Conservation (phyloP, 2,797 vertebrate species). For the Notolepis coatsorum region DNA sequence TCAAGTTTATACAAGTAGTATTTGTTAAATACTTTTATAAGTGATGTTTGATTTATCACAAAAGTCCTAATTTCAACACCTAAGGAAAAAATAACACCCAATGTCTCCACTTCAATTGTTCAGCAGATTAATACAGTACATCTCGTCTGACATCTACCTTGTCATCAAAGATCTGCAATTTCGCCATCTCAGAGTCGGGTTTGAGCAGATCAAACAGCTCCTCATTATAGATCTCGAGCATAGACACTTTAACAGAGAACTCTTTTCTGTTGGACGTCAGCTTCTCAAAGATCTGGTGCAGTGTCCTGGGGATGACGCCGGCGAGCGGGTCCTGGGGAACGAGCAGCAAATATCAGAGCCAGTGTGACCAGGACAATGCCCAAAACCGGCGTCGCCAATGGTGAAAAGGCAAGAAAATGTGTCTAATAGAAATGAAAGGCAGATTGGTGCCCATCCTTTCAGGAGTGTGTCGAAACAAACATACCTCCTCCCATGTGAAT, state of each 20-base stretch:
- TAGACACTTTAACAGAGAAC: slow-evolving; percentile 96
- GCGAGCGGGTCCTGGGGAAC: slow-evolving; percentile 96
- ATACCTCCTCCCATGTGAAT: slow-evolving; percentile 98
- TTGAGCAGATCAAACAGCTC: slow-evolving; percentile 97
- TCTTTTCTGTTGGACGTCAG: slow-evolving; percentile 91
- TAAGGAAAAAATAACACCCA: too few relatives aligned
- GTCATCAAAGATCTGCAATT: slow-evolving; percentile 96
- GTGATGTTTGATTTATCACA: too few relatives aligned
- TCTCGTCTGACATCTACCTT: slow-evolving; percentile 79
- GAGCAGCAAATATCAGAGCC: slow-evolving; percentile 20
- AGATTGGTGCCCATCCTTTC: not conserved
- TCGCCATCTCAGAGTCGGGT: slow-evolving; percentile 87
- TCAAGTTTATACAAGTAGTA: too few relatives aligned
- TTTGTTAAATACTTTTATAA: too few relatives aligned
- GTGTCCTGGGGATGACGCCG: slow-evolving; percentile 94
- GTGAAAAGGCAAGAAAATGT: too few relatives aligned
- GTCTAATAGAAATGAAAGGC: not conserved
- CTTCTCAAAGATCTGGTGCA: slow-evolving; percentile 98
- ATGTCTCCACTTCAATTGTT: too few relatives aligned
- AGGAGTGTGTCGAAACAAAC: not conserved
- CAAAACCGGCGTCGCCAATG: not conserved
- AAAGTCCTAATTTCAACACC: too few relatives aligned
- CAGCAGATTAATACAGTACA: too few relatives aligned
- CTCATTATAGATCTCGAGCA: slow-evolving; percentile 98
- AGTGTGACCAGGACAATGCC: not conserved